A percentile compares a stretch with the other conserved stretches of the same genome.
phyloP scores from a whole-genome alignment of 2,797 vertebrate species.

The Enteromius trimaculatus region DNA sequence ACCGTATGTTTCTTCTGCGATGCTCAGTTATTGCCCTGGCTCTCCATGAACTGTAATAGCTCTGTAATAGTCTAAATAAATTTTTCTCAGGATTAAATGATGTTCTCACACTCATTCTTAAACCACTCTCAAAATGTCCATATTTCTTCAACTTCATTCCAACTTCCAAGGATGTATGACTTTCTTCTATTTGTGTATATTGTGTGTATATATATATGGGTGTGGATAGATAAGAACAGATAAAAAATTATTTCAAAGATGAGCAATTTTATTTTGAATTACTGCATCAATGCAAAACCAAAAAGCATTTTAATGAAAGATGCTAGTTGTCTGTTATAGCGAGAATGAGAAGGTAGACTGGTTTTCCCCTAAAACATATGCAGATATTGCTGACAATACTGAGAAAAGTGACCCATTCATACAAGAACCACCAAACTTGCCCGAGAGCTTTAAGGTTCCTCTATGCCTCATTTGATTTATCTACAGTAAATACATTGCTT shows the following conservation, averaged over 20 bases:
- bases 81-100: conserved; percentile 46
- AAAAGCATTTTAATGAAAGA: conserved; percentile 1
- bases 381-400: conserved; percentile 9
- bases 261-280: conserved; percentile 29
- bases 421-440: conserved; percentile 6
- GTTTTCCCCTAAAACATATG: neutral
- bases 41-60: conserved; percentile 39
- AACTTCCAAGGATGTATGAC: neutral
- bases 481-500: conserved; percentile 78
- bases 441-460: neutral
- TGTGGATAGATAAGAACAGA: neutral
- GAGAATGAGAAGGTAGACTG: neutral
- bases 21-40: conserved; percentile 34
- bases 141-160: neutral
- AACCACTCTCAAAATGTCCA: neutral
- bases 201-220: neutral
- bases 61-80: conserved; percentile 46
- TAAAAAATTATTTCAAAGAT: conserved; percentile 1
- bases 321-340: conserved; percentile 9
- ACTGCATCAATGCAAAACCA: conserved; percentile 25
- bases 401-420: conserved; percentile 17
- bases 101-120: neutral
- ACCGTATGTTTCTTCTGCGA: conserved; percentile 31
- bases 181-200: neutral
- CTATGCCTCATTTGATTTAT: conserved; percentile 62